Base-by-base conservation (phyloP, 2,113 vertebrate species). In the Cyprinus carpio region DNA sequence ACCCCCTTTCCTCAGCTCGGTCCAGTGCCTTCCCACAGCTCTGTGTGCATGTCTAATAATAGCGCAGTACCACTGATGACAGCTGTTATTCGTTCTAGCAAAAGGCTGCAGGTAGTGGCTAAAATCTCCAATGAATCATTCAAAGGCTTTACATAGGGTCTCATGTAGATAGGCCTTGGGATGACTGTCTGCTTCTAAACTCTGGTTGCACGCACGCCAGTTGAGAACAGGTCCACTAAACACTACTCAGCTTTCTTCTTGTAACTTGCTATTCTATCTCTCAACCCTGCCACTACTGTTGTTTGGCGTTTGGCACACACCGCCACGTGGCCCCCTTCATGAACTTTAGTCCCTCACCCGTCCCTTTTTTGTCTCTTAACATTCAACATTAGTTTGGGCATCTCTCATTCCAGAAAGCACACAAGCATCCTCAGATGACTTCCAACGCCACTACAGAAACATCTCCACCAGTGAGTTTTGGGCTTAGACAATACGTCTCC, bases 391-490 rank as follows among this genome's bases (percentile, higher is more conserved):
- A 76, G 79, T 85, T 85, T 78, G 31, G 40, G n/a, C 60, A 77
- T 82, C 29, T 76, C 40, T 82, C 34, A 79, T 51, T n/a, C n/a
- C n/a, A n/a, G n/a, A n/a, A n/a, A n/a, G n/a, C n/a, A n/a, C n/a
- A n/a, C n/a, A n/a, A n/a, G n/a, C n/a, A n/a, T n/a, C n/a, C n/a
- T n/a, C n/a, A n/a, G n/a, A n/a, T n/a, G n/a, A n/a, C n/a, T n/a
- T n/a, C n/a, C n/a, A n/a, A n/a, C n/a, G n/a, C n/a, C n/a, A n/a
- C n/a, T n/a, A n/a, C 27, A 43, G 29, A 65, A 31, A 69, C 75
- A 88, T 74, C 74, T 54, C 51, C 79, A 87, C 83, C 83, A 78
- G 80, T 75, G 87, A 88, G 31, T 77, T 49, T 46, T 75, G 83
- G 78, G n/a, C n/a, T n/a, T 64, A 85, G 46, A 49, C 37, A 10